Evolutionary conservation across 2,888 invertebrate species (phyloP).

Genomic region (Cremastinae sp.): DNA sequence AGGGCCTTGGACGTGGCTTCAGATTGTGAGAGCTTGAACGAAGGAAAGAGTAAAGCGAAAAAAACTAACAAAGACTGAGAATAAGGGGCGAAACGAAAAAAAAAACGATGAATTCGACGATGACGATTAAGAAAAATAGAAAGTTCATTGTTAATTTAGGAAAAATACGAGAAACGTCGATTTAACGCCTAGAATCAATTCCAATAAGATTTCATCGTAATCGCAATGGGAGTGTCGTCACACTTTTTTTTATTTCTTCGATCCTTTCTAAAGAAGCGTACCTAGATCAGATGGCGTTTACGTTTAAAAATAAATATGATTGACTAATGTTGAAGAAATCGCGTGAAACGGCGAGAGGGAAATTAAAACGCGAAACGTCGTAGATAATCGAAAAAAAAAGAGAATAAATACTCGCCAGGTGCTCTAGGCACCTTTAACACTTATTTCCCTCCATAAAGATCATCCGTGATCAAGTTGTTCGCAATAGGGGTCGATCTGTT

Average conservation of each 20-base stretch:
- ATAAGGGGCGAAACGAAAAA: not conserved
- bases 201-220: conserved; percentile 55
- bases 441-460: conserved; percentile 74
- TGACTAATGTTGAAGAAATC: not conserved
- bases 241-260: conserved; percentile 21
- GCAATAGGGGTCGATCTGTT: conserved; percentile 49
- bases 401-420: conserved; percentile 67
- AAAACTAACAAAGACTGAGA: not conserved
- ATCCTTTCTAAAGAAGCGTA: conserved; percentile 21
- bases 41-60: conserved; percentile 17
- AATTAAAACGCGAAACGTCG: conserved; percentile 14
- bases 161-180: conserved; percentile 33
- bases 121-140: conserved; percentile 3
- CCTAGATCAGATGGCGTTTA: conserved; percentile 36
- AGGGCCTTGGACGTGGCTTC: not conserved
- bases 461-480: conserved; percentile 56
- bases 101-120: not conserved
- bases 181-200: conserved; percentile 48
- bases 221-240: conserved; percentile 30
- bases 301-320: conserved; percentile 16
- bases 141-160: conserved; percentile 48
- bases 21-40: not conserved
- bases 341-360: not conserved
- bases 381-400: conserved; percentile 47
- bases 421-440: conserved; percentile 72